phyloP scores from a whole-genome alignment of 2,888 invertebrate genomes.

The Macrophya annulata region DNA sequence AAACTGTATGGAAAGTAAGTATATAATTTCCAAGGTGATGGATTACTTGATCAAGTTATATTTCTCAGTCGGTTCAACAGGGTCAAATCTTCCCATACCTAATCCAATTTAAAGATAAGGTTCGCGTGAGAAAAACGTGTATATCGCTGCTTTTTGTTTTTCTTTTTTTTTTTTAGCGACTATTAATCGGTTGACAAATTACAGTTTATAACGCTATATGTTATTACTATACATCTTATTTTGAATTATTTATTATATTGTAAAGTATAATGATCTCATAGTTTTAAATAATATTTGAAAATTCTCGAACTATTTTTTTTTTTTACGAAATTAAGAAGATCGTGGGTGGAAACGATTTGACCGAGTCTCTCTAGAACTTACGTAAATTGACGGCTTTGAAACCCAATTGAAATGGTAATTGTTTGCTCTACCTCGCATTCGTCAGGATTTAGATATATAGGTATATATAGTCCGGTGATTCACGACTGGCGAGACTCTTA shows the following conservation, averaged over 20 bases:
- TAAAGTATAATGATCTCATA: background rate
- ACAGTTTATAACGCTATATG: background rate
- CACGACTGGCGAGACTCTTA: background rate
- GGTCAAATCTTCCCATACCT: background rate
- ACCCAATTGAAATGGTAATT: conserved; percentile 43
- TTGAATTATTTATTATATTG: background rate
- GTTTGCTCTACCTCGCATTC: conserved; percentile 16
- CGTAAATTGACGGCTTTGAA: conserved; percentile 2
- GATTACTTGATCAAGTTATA: background rate
- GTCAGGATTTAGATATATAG: conserved; percentile 17
- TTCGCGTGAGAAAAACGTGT: background rate
- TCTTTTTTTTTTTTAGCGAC: background rate
- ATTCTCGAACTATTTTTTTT: background rate
- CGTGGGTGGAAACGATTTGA: background rate
- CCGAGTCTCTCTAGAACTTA: background rate
- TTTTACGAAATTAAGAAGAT: background rate
- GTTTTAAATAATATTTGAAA: background rate
- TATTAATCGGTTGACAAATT: background rate
- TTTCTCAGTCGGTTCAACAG: background rate
- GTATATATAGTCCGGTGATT: background rate
- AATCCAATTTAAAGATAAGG: background rate
- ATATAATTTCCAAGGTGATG: background rate
- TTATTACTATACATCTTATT: background rate
- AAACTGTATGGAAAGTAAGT: background rate
- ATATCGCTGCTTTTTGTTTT: too few species aligned